Base-by-base conservation (phyloP, 1,140 invertebrate species). In the Paracyclopina nana region DNA sequence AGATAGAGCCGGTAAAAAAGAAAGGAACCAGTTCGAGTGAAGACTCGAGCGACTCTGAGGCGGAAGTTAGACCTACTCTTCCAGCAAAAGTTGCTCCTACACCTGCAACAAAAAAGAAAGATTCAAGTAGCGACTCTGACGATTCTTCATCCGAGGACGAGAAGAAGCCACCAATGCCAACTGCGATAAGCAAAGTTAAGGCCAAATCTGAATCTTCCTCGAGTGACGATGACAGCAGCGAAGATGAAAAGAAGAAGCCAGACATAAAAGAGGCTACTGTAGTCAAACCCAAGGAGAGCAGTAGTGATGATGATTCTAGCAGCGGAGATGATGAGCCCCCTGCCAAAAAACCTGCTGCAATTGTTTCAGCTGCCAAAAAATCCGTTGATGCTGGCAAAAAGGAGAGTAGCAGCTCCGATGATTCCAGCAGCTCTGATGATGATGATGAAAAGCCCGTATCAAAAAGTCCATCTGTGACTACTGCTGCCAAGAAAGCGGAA, bases 401-500 rank as follows among this genome's bases (percentile, higher is more conserved):
- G 24, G 24, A 44, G 42, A 44, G 42, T 12, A 18, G 14, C n/a
- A 44, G 42, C 24, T 44, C 42, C 4, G 42, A 44, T 14, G 42
- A 44, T 20, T 44, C 42, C 12, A 38, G 34, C 34, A 18, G 14
- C 14, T 14, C 16, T 14, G 42, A 44, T 44, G 42, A 44, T 18
- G 16, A 14, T 44, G 14, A 14, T n/a, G 3, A 4, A 14, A 44
- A 44, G 45, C 34, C 8, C 34, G 34, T 30, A 28, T 28, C 16
- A 40, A 48, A 14, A 48, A 48, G 27, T 28, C 43, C 20, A n/a
- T 31, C 9, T 31, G 20, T 12, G 3, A 22, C 20, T 18, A 14
- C 20, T 4, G 25, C 20, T 8, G n/a, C 20, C 41, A n/a, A 43
- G 18, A 14, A 45, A 34, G 16, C 26, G 3, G 30, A 34, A 30